phyloP scores from a whole-genome alignment of 2,113 vertebrate species.

The Dinomys branickii region DNA sequence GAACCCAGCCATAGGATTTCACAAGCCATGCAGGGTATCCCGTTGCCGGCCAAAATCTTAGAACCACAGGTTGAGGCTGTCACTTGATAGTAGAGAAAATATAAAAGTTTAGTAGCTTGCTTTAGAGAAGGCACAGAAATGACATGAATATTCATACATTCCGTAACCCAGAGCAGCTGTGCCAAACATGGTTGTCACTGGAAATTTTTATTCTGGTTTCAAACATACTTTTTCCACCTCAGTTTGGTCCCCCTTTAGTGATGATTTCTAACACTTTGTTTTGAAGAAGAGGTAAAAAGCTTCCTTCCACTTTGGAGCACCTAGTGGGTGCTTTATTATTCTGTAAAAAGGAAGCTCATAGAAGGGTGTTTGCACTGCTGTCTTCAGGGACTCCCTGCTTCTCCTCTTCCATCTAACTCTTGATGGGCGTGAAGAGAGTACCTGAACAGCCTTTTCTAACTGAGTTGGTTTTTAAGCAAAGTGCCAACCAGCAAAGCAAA shows the following conservation, averaged over 20 bases:
- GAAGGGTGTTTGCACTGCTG: background rate
- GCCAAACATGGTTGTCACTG: background rate
- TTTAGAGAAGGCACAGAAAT: background rate
- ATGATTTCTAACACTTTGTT: background rate
- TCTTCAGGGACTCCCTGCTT: background rate
- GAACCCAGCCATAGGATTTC: background rate
- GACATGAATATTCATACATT: background rate
- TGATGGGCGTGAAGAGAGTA: rapidly evolving
- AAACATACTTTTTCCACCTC: background rate
- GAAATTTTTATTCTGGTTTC: constrained; percentile 6
- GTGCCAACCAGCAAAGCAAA: background rate
- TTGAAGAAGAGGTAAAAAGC: background rate
- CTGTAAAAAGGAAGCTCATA: background rate
- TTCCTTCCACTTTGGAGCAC: too few relatives aligned
- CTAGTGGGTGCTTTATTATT: background rate
- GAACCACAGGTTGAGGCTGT: background rate
- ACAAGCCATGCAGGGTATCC: background rate
- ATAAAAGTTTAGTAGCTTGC: background rate
- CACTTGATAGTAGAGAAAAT: background rate
- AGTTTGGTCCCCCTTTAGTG: background rate
- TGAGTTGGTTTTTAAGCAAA: background rate
- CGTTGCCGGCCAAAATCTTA: background rate
- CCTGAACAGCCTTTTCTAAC: background rate
- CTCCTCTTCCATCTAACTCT: background rate
- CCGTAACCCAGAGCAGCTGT: background rate